Base-by-base conservation (phyloP, 1,140 invertebrate species). In the Cydia splendana region DNA sequence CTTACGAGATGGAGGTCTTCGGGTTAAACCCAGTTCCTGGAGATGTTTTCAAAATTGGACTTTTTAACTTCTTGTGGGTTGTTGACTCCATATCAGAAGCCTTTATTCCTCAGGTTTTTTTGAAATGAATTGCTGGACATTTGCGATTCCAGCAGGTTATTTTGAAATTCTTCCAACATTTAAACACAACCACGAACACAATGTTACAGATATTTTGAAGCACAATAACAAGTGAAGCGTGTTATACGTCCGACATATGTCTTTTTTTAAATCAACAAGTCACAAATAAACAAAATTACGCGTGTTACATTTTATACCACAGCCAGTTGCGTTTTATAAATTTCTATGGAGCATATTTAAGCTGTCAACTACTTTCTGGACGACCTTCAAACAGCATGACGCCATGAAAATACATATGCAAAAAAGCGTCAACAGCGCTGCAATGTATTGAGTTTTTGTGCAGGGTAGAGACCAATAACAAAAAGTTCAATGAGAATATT, bases 1-100 rank as follows among this genome's bases (percentile, higher is more conserved):
- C 90, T 88, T 83, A 93, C 90, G 88, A 89, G 74, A 93, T 83
- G 10, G 88, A 91, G 10, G 84, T 87, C 82, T 90, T 93, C 12
- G 83, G 80, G 73, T 91, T 90, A 10, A 80, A 28, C 28, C 42
- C 12, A 34, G 81, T 80, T 34, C 38, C 67, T 10, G 67, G 67
- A 71, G 67, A 42, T 38, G 84, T 81, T 65, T 85, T 84, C 71
- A 81, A 75, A 74, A 79, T 75, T 24, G 84, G 82, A 76, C 85
- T 90, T 80, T 86, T 88, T 24, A 86, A 73, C 78, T 88, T 90
- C 77, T 88, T 91, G 34, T 77, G 78, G 42, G 62, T 74, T 65
- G 75, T n/a, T n/a, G 79, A 76, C 62, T 90, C 88, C 88, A 90
- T 90, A 78, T 83, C 76, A 48, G 51, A 74, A 76, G 75, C 76